phyloP scores from a whole-genome alignment of 2,888 invertebrate genomes.

The Cartodere bifasciata region DNA sequence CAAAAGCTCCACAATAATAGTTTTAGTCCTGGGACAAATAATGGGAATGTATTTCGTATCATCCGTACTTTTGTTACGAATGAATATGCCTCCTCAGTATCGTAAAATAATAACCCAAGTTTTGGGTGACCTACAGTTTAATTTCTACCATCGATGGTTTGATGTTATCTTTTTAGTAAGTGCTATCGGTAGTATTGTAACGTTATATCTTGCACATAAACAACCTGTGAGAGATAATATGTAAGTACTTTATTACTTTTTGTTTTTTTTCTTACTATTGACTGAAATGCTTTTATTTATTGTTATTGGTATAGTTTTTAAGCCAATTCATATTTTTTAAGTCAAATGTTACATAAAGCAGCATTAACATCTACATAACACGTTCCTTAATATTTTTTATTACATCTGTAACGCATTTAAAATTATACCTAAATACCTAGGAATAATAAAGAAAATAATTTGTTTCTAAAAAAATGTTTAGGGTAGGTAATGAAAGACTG shows the following conservation, averaged over 20 bases:
- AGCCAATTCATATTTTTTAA: too few species aligned
- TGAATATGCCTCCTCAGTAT: conserved; percentile 99
- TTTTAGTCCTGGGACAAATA: conserved; percentile 90
- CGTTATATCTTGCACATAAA: conserved; percentile 91
- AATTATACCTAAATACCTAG: too few species aligned
- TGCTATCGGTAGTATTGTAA: conserved; percentile 88
- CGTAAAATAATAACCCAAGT: conserved; percentile 86
- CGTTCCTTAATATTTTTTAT: too few species aligned
- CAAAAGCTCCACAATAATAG: conserved; percentile 97
- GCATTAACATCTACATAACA: too few species aligned
- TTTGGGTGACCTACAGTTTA: conserved; percentile 92
- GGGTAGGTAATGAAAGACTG: too few species aligned
- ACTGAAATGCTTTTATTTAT: too few species aligned
- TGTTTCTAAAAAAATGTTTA: too few species aligned
- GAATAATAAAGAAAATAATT: too few species aligned
- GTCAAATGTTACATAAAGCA: too few species aligned
- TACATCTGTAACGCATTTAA: too few species aligned
- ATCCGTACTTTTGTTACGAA: conserved; percentile 90
- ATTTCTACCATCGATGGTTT: conserved; percentile 99
- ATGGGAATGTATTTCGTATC: conserved; percentile 99
- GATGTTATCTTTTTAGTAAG: conserved; percentile 98
- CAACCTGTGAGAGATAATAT: conserved; percentile 30
- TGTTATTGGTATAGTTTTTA: too few species aligned
- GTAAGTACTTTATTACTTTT: conserved; percentile 12
- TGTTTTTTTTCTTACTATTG: background rate